Conservation (phyloP, 2,113 vertebrate genomes). For the Isurus oxyrinchus region DNA sequence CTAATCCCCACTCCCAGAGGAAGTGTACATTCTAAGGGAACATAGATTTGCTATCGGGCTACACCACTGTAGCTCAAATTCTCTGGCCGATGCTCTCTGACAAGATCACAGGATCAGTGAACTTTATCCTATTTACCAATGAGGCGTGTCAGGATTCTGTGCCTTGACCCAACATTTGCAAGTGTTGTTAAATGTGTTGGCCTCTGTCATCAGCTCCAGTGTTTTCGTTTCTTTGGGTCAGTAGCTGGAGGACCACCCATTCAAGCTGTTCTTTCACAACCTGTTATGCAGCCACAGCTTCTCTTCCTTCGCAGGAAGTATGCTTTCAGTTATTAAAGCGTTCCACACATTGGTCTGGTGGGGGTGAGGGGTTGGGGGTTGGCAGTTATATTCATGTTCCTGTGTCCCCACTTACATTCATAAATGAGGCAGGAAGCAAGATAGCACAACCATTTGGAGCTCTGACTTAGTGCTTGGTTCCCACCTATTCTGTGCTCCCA, state of each 20-base stretch:
- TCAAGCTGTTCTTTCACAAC: neutral
- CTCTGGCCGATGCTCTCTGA: neutral
- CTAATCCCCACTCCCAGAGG: neutral
- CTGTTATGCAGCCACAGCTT: neutral
- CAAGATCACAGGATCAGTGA: neutral
- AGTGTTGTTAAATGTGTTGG: neutral
- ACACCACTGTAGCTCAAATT: neutral
- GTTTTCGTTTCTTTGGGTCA: neutral
- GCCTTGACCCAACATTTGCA: neutral
- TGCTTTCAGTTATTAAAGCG: neutral
- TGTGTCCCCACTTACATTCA: neutral
- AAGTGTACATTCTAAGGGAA: neutral
- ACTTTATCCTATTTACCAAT: neutral
- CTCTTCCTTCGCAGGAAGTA: neutral
- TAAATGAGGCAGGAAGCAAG: neutral
- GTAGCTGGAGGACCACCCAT: neutral
- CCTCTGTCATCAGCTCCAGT: neutral
- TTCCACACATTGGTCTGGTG: neutral
- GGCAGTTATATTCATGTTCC: neutral
- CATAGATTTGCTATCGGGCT: neutral
- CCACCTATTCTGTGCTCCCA: neutral
- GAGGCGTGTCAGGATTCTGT: neutral
- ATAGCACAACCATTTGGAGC: neutral
- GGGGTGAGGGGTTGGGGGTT: neutral
- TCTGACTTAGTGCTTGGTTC: neutral